A percentile compares a stretch with the other conserved stretches of the same genome.
Conservation (phyloP, 2,888 invertebrate species). For the Amphipyra berbera region DNA sequence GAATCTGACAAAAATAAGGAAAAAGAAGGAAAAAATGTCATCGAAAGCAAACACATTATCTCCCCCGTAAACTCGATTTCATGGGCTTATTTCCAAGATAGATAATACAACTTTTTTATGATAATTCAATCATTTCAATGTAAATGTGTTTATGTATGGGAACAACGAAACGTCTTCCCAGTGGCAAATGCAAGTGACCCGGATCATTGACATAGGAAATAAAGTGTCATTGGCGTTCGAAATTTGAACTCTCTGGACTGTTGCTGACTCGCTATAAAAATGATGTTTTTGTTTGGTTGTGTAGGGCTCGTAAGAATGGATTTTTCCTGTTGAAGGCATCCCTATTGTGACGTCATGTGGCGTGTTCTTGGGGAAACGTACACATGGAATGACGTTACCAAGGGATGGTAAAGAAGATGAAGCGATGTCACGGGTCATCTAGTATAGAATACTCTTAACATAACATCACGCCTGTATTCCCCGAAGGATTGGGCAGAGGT, state of each 20-base stretch:
- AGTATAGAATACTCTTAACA: too few relatives aligned
- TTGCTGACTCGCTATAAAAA: background rate
- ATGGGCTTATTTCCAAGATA: constrained; percentile 14
- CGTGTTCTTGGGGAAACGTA: too few relatives aligned
- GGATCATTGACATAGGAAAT: background rate
- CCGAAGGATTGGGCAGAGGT: too few relatives aligned
- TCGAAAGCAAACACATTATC: constrained; percentile 39
- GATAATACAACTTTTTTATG: constrained; percentile 45
- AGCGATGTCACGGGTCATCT: too few relatives aligned
- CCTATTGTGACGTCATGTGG: too few relatives aligned
- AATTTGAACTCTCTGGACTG: background rate
- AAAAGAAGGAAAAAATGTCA: constrained; percentile 5
- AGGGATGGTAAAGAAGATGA: too few relatives aligned
- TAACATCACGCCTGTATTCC: too few relatives aligned
- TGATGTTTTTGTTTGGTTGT: background rate
- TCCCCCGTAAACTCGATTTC: constrained; percentile 29
- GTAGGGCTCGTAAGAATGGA: background rate
- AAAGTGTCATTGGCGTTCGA: background rate
- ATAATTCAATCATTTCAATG: constrained; percentile 48
- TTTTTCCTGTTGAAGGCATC: too few relatives aligned
- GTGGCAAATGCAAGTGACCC: background rate
- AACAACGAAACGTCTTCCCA: background rate
- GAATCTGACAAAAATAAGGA: constrained; percentile 20
- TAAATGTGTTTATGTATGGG: constrained; percentile 21
- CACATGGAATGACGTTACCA: too few relatives aligned